Conservation (phyloP, 2,113 vertebrate genomes). For the Pseudonaja textilis region DNA sequence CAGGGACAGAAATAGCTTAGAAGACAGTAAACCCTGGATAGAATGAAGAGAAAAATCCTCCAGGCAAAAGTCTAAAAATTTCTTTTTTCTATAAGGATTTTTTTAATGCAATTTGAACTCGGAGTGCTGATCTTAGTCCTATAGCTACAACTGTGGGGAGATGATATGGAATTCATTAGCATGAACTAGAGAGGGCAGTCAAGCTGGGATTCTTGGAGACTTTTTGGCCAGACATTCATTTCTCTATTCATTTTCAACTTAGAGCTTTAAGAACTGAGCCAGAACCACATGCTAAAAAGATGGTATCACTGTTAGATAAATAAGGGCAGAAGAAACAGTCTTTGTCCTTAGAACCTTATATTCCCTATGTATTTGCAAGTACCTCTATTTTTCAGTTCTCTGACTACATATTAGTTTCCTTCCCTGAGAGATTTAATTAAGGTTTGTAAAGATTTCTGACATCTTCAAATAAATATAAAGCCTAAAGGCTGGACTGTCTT, state of each 20-base stretch:
- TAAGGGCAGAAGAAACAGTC: not conserved
- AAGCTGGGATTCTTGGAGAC: not conserved
- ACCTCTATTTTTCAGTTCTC: not conserved
- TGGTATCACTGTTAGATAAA: slow-evolving; percentile 3
- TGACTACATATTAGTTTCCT: not conserved
- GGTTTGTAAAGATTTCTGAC: slow-evolving; percentile 21
- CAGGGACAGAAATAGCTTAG: not conserved
- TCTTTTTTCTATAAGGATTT: not conserved
- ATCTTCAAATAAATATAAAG: slow-evolving; percentile 23
- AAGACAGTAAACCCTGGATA: slow-evolving; percentile 16
- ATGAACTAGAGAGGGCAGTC: not conserved
- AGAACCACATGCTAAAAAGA: not conserved
- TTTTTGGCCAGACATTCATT: not conserved
- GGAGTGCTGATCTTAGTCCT: slow-evolving; percentile 6
- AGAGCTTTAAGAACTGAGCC: not conserved
- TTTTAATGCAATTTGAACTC: slow-evolving; percentile 18
- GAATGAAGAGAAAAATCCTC: slow-evolving; percentile 9
- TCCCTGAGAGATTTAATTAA: slow-evolving; percentile 18
- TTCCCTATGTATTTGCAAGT: not conserved
- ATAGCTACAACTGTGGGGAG: slow-evolving; percentile 15
- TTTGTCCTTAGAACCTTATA: not conserved
- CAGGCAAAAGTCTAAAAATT: slow-evolving; percentile 5
- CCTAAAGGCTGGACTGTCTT: not conserved
- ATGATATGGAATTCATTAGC: slow-evolving; percentile 12
- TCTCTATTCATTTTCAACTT: not conserved